Base-by-base conservation (phyloP, 2,797 vertebrate genomes). In the Tokudaia muenninki region DNA sequence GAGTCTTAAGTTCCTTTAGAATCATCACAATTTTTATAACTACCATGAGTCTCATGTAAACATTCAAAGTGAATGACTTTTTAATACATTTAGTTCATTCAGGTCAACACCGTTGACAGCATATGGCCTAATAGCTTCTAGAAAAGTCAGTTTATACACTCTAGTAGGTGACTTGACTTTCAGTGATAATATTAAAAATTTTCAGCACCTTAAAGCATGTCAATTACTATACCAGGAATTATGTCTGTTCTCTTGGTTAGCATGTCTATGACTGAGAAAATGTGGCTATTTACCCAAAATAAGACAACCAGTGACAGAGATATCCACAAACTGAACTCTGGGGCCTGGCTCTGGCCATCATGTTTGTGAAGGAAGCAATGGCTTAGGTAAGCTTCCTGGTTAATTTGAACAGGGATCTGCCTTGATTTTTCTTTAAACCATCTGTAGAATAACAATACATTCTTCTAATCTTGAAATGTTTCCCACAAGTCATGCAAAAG, bases 11-110 rank as follows among this genome's bases (percentile, higher is more conserved):
- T 89, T 12, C 7, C 61, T 17, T 92, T 84, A 92, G 44, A 93
- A 92, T 67, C 29, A 82, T 61, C 16, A 41, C 31, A 96, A 65
- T 41, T 2, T 55, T 94, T 82, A 82, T 57, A 63, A 26, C 93
- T 86, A 55, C 80, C 4, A 2, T 24, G 72, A 17, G 86, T 92
- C 57, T 94, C 47, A 80, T 17, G 21, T 26, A 47, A 29, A 47
- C 34, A 84, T 93, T 93, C 13, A 90, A 92, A 70, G 44, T 9
- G 6, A 96, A 93, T 37, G 31, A 52, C 74, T 61, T 97, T 92
- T 74, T 87, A 94, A 89, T 34, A 74, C 9, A 4, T 16, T 88
- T 59, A 82, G 21, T 86, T 95, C 47, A 86, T 19, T 50, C 21
- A n/a, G 41, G 24, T 29, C 52, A 86, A 65, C 21, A 70, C 21